Conservation (phyloP, 2,797 vertebrate genomes). For the Rhinatrema bivittatum region DNA sequence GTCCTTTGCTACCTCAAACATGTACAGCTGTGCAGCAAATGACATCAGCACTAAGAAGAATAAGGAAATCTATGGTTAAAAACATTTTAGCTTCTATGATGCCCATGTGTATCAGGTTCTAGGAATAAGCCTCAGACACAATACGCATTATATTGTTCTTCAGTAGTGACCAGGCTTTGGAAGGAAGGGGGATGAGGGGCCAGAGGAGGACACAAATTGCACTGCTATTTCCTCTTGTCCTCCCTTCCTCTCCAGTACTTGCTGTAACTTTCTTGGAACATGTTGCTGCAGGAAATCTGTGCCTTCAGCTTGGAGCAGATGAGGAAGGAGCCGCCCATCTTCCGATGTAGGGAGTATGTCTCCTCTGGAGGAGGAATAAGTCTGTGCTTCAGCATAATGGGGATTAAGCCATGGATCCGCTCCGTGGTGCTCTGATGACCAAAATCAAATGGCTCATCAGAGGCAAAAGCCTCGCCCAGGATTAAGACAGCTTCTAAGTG, state of each 20-base stretch:
- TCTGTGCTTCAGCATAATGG: constrained; percentile 88
- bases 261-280: constrained; percentile 76
- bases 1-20: too few relatives aligned
- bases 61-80: too few relatives aligned
- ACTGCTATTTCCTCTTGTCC: constrained; percentile 32
- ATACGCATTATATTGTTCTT: constrained; percentile 12
- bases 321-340: constrained; percentile 97
- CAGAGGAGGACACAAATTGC: constrained; percentile 1
- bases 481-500: constrained; percentile 94
- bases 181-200: constrained; percentile 11
- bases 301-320: constrained; percentile 91
- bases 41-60: too few relatives aligned
- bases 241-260: constrained; percentile 73
- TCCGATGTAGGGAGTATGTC: constrained; percentile 93
- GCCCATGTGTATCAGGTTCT: constrained; percentile 19
- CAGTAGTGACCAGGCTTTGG: constrained; percentile 9
- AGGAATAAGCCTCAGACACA: constrained; percentile 3
- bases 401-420: constrained; percentile 91
- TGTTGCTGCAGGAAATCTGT: constrained; percentile 74
- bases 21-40: too few relatives aligned
- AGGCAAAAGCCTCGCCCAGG: constrained; percentile 89
- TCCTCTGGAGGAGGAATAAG: constrained; percentile 89
- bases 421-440: constrained; percentile 86
- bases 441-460: constrained; percentile 70
- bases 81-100: constrained; percentile 14